Evolutionary conservation across 2,113 vertebrate genomes (phyloP).

Genomic region (Pterocles burchelli): DNA sequence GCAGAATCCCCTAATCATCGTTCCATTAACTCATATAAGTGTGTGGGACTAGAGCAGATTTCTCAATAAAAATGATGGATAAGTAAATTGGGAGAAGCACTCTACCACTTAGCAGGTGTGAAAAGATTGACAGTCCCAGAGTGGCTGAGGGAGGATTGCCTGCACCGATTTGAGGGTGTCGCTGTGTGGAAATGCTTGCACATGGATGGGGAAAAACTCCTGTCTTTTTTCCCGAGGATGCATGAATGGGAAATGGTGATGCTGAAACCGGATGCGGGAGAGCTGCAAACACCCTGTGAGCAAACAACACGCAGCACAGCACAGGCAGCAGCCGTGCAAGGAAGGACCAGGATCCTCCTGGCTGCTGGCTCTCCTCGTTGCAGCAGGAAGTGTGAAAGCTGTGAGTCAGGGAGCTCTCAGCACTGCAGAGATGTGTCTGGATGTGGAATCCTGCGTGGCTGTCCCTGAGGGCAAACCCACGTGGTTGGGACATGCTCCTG

Average conservation of each 20-base stretch:
- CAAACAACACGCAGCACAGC: neutral
- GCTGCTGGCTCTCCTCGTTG: neutral
- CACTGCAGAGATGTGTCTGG: neutral
- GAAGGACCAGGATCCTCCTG: neutral
- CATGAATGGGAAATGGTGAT: neutral
- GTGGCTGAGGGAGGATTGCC: neutral
- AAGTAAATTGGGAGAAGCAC: conserved; percentile 69
- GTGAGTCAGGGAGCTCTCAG: neutral
- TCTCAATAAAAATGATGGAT: conserved; percentile 72
- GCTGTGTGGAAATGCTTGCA: neutral
- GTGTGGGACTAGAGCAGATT: conserved; percentile 66
- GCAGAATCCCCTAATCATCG: conserved; percentile 53
- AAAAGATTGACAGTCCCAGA: conserved; percentile 53
- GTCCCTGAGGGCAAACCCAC: neutral
- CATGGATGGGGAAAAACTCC: neutral
- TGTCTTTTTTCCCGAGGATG: rapidly evolving
- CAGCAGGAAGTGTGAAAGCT: neutral
- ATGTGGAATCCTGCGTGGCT: neutral
- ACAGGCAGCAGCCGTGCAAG: neutral
- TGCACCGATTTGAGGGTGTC: neutral
- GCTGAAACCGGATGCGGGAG: neutral
- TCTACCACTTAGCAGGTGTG: conserved; percentile 66
- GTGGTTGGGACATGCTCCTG: neutral
- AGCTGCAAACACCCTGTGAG: neutral
- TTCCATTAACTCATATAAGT: conserved; percentile 69